phyloP scores from a whole-genome alignment of 2,113 vertebrate genomes.

The Myotis davidii region DNA sequence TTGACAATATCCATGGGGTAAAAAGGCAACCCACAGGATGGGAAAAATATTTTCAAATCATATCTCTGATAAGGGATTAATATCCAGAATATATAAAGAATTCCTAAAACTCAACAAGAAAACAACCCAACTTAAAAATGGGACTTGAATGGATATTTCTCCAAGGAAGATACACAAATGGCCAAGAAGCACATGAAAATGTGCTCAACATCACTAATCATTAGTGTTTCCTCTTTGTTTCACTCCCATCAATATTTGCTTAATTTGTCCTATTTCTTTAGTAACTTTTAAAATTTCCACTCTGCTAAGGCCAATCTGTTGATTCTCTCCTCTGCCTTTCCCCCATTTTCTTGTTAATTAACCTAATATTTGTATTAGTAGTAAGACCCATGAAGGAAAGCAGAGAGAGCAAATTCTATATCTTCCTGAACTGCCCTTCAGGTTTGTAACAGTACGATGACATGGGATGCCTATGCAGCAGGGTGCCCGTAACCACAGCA shows the following conservation, averaged over 20 bases:
- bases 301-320: too few relatives aligned
- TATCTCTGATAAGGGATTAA: background rate
- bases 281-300: background rate
- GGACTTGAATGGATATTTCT: background rate
- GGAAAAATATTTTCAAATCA: background rate
- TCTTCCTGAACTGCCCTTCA: background rate
- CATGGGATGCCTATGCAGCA: background rate
- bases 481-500: background rate
- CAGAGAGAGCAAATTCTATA: background rate
- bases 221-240: background rate
- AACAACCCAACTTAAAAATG: background rate
- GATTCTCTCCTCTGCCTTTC: background rate
- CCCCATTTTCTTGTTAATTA: background rate
- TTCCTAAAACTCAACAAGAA: background rate
- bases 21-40: background rate
- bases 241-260: background rate
- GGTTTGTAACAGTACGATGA: background rate
- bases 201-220: background rate
- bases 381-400: background rate
- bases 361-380: background rate
- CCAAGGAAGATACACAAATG: background rate
- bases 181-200: background rate
- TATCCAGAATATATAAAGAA: background rate
- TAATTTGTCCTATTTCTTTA: background rate
- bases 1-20: background rate